These are phyloP conservation scores for Xiphias gladius DNA, from an alignment of 2,113 vertebrate genomes.

Conservation along the genomic window DNA sequence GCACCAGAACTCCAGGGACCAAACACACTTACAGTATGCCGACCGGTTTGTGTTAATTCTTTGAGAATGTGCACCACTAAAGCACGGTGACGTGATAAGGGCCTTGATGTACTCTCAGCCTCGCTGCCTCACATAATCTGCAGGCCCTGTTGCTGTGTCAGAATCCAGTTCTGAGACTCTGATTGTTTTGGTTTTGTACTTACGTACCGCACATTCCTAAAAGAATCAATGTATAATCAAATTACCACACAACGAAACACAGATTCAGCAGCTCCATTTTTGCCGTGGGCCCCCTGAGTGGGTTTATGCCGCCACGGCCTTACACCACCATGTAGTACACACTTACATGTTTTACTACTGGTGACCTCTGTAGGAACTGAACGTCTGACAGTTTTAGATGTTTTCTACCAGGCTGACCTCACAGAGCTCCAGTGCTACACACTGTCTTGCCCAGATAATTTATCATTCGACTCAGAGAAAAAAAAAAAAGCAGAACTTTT, in stretches of 20 bases:
- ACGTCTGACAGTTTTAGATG: neutral
- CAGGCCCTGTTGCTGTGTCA: neutral
- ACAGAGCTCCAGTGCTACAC: neutral
- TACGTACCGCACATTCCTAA: neutral
- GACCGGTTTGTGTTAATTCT: neutral
- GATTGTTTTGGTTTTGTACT: neutral
- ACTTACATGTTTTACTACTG: neutral
- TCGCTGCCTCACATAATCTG: too few species aligned
- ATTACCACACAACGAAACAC: neutral
- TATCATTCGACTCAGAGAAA: constrained; percentile 25
- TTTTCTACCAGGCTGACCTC: neutral
- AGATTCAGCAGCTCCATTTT: neutral
- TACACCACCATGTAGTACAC: neutral
- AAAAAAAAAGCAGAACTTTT: neutral
- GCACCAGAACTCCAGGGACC: neutral
- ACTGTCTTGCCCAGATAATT: constrained; percentile 16
- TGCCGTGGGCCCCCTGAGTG: neutral
- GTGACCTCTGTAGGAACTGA: neutral
- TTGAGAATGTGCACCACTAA: neutral
- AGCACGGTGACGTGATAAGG: too few species aligned
- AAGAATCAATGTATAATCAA: neutral
- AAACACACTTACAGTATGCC: neutral
- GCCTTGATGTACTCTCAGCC: too few species aligned
- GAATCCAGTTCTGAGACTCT: neutral
- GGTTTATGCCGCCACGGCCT: neutral